A percentile compares a stretch with the other conserved stretches of the same genome.
Conservation (phyloP, 2,888 invertebrate species). For the Spodoptera exigua region DNA sequence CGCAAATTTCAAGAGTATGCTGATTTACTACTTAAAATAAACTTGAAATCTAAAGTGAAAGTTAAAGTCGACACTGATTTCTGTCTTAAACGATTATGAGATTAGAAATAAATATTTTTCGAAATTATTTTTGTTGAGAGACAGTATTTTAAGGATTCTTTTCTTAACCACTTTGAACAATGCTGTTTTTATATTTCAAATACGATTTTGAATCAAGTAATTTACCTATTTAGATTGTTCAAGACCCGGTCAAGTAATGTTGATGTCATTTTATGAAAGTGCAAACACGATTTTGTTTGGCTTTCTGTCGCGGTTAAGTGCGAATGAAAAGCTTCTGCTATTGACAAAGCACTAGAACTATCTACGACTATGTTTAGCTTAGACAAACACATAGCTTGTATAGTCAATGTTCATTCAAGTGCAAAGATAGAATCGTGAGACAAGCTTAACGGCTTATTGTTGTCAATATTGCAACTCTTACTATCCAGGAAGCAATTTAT, state of each 20-base stretch:
- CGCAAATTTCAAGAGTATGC: conserved; percentile 30
- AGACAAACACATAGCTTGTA: conserved; percentile 20
- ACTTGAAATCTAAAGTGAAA: conserved; percentile 48
- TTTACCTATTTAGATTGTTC: neutral
- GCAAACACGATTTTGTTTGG: conserved; percentile 22
- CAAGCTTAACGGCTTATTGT: conserved; percentile 3
- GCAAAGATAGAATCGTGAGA: neutral
- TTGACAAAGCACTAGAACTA: conserved; percentile 33
- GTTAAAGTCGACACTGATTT: conserved; percentile 24
- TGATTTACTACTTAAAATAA: conserved; percentile 36
- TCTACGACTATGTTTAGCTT: conserved; percentile 19
- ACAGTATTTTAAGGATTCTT: neutral
- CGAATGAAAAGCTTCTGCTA: conserved; percentile 33
- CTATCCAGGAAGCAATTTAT: neutral
- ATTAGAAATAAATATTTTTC: conserved; percentile 18
- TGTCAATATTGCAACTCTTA: neutral
- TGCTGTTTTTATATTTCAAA: neutral
- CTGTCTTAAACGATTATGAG: conserved; percentile 11
- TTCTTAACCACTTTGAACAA: neutral
- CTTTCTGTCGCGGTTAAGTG: conserved; percentile 26
- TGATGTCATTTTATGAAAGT: conserved; percentile 41
- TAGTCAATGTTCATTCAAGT: conserved; percentile 4
- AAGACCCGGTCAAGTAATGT: neutral
- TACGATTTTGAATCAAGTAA: neutral
- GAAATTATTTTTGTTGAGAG: conserved; percentile 8